phyloP scores from a whole-genome alignment of 2,797 vertebrate genomes.

The Garrulus glandarius region DNA sequence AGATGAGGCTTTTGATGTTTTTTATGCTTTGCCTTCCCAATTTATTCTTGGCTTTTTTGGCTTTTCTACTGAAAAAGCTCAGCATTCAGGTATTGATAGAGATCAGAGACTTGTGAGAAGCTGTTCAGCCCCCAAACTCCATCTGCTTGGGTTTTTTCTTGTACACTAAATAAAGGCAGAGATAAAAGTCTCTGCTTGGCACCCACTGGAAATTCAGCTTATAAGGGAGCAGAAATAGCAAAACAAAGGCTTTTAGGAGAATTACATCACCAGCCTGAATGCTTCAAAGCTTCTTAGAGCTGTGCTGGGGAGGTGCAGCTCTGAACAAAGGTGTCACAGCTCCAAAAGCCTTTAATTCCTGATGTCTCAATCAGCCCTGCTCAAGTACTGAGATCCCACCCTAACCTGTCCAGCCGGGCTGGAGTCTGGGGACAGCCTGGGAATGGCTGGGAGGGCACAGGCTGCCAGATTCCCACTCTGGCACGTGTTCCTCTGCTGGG shows the following conservation, averaged over 20 bases:
- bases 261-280: not conserved
- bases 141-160: conserved; percentile 35
- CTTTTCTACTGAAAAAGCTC: conserved; percentile 8
- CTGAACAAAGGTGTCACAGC: not conserved
- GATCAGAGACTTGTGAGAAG: conserved; percentile 34
- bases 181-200: conserved; percentile 44
- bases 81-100: not conserved
- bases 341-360: not conserved
- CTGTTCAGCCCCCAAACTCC: conserved; percentile 54
- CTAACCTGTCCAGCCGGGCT: not conserved
- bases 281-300: not conserved
- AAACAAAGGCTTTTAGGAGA: conserved; percentile 4
- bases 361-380: not conserved
- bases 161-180: conserved; percentile 33
- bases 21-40: not conserved
- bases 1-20: not conserved
- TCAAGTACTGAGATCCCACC: fast-evolving
- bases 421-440: not conserved
- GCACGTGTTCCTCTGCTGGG: fast-evolving
- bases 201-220: not conserved
- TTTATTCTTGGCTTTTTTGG: not conserved
- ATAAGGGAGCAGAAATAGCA: not conserved
- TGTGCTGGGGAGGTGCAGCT: not conserved
- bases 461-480: not conserved
- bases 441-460: fast-evolving